Conservation (phyloP, 2,888 invertebrate species). For the Carpatolechia fugitivella region DNA sequence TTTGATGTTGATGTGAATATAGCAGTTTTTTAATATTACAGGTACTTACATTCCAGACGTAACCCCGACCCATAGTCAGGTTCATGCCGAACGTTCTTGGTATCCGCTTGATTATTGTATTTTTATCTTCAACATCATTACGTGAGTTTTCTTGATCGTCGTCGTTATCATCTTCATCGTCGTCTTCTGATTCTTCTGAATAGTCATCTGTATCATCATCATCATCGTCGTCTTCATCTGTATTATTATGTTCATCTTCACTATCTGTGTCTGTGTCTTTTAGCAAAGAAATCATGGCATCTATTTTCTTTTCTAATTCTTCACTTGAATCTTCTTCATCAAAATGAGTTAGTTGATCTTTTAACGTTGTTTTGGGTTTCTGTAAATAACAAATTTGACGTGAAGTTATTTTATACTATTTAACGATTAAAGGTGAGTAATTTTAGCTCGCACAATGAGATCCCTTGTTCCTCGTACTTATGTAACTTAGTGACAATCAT, state of each 20-base stretch:
- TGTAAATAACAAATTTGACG: too few relatives aligned
- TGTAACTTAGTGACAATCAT: too few relatives aligned
- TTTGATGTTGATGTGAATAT: neutral
- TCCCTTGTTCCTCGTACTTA: too few relatives aligned
- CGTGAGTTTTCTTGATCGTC: neutral
- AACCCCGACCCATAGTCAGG: constrained; percentile 27
- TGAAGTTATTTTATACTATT: too few relatives aligned
- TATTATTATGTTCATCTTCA: neutral
- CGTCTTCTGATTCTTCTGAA: neutral
- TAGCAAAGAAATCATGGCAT: neutral
- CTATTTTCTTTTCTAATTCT: neutral
- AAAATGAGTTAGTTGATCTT: neutral
- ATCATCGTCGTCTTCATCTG: neutral
- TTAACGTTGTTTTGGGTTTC: neutral
- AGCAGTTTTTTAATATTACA: too few relatives aligned
- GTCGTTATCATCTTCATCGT: neutral
- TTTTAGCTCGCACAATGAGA: too few relatives aligned
- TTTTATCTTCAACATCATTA: neutral
- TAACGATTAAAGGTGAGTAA: too few relatives aligned
- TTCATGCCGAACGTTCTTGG: constrained; percentile 34
- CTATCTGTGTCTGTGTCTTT: neutral
- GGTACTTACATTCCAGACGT: constrained; percentile 40
- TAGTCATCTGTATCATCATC: neutral
- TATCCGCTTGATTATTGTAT: neutral
- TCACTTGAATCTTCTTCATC: neutral